Evolutionary conservation across 2,888 invertebrate species (phyloP).

Genomic region (Meteorus colon): DNA sequence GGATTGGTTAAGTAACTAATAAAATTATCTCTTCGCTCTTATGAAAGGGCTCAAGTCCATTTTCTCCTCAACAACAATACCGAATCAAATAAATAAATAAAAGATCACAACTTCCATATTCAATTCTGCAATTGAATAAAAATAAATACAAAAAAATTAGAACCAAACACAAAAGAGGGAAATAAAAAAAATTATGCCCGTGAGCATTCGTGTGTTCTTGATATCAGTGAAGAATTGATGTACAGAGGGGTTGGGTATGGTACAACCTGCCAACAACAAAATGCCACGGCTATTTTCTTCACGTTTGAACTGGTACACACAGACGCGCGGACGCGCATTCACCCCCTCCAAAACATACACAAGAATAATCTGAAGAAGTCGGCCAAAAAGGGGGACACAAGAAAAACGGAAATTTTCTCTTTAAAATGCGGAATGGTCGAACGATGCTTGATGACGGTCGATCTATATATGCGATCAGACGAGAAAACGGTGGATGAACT

Average conservation of each 20-base stretch:
- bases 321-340: constrained; percentile 56
- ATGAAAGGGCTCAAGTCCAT: too few relatives aligned
- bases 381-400: constrained; percentile 44
- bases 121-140: too few relatives aligned
- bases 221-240: constrained; percentile 47
- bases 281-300: constrained; percentile 71
- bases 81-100: too few relatives aligned
- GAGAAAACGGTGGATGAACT: constrained; percentile 46
- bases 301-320: constrained; percentile 67
- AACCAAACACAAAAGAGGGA: background rate
- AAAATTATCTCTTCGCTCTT: too few relatives aligned
- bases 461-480: constrained; percentile 58
- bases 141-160: background rate
- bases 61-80: too few relatives aligned
- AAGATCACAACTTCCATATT: too few relatives aligned
- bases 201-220: constrained; percentile 54
- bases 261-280: constrained; percentile 69
- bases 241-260: background rate
- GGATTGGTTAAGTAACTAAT: too few relatives aligned
- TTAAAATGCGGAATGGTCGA: constrained; percentile 71
- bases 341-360: background rate
- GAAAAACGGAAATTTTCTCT: constrained; percentile 71
- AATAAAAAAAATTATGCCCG: constrained; percentile 44
- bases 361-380: constrained; percentile 64
- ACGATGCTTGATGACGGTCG: constrained; percentile 58